Conservation (phyloP, 2,888 invertebrate genomes). For the Caradrina kadenii region DNA sequence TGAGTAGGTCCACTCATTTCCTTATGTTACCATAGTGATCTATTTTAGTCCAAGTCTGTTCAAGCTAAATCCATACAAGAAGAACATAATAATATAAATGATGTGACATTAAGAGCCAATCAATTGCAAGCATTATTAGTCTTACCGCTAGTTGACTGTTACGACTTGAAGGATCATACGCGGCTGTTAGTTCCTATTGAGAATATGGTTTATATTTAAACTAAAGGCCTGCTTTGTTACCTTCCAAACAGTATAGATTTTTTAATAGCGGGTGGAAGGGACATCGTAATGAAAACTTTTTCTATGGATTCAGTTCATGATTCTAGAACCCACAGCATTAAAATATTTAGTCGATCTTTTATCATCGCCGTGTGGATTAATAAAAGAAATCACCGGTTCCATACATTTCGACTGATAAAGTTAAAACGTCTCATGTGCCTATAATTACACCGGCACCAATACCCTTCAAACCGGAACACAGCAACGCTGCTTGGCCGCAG, state of each 20-base stretch:
- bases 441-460: too few relatives aligned
- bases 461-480: too few relatives aligned
- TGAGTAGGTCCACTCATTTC: not conserved
- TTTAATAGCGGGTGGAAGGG: too few relatives aligned
- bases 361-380: too few relatives aligned
- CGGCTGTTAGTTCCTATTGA: not conserved
- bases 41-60: constrained; percentile 1
- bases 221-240: not conserved
- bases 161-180: constrained; percentile 12
- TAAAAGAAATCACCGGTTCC: too few relatives aligned
- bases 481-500: too few relatives aligned
- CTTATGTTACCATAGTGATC: not conserved
- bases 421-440: too few relatives aligned
- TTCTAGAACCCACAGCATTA: too few relatives aligned
- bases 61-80: not conserved
- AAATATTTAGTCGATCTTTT: too few relatives aligned
- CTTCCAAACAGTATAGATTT: not conserved
- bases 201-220: not conserved
- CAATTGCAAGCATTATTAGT: constrained; percentile 23
- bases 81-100: not conserved
- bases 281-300: too few relatives aligned
- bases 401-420: too few relatives aligned
- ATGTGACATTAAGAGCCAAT: constrained; percentile 24
- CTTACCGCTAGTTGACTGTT: constrained; percentile 12
- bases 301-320: too few relatives aligned